Base-by-base conservation (phyloP, 1,140 invertebrate genomes). In the Oscheius sp. region DNA sequence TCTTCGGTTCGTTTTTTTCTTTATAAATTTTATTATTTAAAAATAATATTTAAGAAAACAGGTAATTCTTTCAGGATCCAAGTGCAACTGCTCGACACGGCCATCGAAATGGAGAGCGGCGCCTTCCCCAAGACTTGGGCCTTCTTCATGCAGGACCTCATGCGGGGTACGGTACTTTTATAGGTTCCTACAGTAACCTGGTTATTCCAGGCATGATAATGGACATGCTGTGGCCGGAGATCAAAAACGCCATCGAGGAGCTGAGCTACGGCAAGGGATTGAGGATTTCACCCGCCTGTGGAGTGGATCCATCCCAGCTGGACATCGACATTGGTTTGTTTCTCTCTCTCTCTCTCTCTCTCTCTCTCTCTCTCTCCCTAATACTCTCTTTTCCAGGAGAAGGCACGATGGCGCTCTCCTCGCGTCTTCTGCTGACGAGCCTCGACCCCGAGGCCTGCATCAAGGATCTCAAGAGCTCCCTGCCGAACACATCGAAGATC, bases 161-260 rank as follows among this genome's bases (percentile, higher is more conserved):
- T 83, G 18, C 67, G 79, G 64, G 80, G 80, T 83, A 18, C 10
- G 42, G 28, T 20, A 68, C 26, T 4, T 42, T 23, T 7, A 28
- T 35, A 29, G 18, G 20, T 35, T 15, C 32, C 38, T 1, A 20
- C 38, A 72, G 29, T 55, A 49, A 38, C 29, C 13, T 73, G n/a
- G n/a, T n/a, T n/a, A 64, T 76, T 72, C 26, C 59, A 82, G 81
- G 78, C 46, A 81, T 83, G 82, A 78, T 83, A 36, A 74, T 79
- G 70, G 82, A 83, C 46, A 79, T 84, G 32, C 78, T 83, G 18
- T 83, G 82, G 82, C 82, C 82, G 4, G 75, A 69, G 32, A 67
- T 83, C 13, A 81, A 83, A 45, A 74, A 70, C 42, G 76, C 79
- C 31, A 78, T 83, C 36, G 82, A 83, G 71, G 73, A 75, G 36